Base-by-base conservation (phyloP, 1,140 invertebrate species). In the Euborellia annulipes region DNA sequence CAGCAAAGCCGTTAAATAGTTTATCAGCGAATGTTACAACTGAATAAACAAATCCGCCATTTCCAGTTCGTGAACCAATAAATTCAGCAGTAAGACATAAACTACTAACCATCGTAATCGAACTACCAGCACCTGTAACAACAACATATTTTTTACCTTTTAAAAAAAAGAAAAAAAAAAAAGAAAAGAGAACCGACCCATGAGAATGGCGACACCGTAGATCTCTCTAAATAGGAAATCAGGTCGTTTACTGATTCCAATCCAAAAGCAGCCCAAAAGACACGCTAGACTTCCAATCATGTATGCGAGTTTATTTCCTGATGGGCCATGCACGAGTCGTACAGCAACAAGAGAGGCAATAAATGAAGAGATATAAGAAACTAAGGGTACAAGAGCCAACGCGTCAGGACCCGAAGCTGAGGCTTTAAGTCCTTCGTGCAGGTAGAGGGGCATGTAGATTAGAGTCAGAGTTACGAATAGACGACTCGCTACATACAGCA, bases 21-120 rank as follows among this genome's bases (percentile, higher is more conserved):
- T 96, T 96, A 61, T 96, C 91, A 4, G 85, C 76, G 65, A 95
- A 93, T 50, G 88, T 93, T 58, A 96, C 92, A 22, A 83, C 76
- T 20, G 90, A 91, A 64, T 93, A 96, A 32, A 96, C 85, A 52
- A 89, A 81, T 7, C 88, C 91, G 42, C 89, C 85, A 54, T 79
- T 85, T 60, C 86, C 78, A 1, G 81, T 85, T 66, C 91, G 85
- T 3, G 76, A 70, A 36, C 85, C 87, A 54, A 95, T 94, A 41
- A 95, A 66, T 65, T 94, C 86, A 3, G 89, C 83, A 0, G 88
- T 93, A 36, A 94, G 75, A 52, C 85, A 85, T n/a, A 95, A 66
- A 55, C 87, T 87, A 27, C 85, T 84, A 18, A 96, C 79, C 58
- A 94, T 75, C 32, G 93, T 84, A 19, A 86, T 81, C 0, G 89